A percentile compares a stretch with the other conserved stretches of the same genome.
Conservation (phyloP, 1,140 invertebrate genomes). For the Lasaia peninsularis region DNA sequence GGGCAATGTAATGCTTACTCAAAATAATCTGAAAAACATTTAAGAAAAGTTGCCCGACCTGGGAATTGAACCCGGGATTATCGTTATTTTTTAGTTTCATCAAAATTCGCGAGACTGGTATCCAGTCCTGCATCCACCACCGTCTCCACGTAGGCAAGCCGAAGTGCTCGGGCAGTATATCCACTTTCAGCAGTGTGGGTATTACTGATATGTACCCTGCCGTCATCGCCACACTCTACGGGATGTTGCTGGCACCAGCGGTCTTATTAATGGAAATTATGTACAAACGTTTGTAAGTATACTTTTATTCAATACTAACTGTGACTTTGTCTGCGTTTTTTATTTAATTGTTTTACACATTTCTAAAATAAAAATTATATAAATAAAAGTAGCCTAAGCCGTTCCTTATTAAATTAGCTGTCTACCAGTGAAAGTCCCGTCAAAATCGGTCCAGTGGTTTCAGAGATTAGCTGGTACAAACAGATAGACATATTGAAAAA, state of each 20-base stretch:
- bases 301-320: neutral
- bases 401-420: too few species aligned
- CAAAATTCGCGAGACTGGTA: slow-evolving; percentile 78
- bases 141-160: slow-evolving; percentile 79
- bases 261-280: slow-evolving; percentile 51
- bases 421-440: too few species aligned
- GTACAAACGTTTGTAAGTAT: slow-evolving; percentile 51
- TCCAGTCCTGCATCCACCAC: slow-evolving; percentile 76
- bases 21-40: too few species aligned
- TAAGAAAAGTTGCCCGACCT: too few species aligned
- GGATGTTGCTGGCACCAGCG: slow-evolving; percentile 47
- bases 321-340: too few species aligned
- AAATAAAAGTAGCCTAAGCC: too few species aligned
- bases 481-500: too few species aligned
- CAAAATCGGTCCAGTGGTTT: too few species aligned
- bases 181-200: slow-evolving; percentile 78
- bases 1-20: too few species aligned
- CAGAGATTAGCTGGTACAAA: too few species aligned
- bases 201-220: slow-evolving; percentile 74
- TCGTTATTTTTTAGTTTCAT: slow-evolving; percentile 50
- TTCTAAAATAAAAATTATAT: slow-evolving; percentile 3
- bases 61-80: too few species aligned
- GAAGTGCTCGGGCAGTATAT: slow-evolving; percentile 69
- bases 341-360: neutral
- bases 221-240: slow-evolving; percentile 56